Evolutionary conservation across 2,113 vertebrate species (phyloP).

Genomic region (Bufo bufo): DNA sequence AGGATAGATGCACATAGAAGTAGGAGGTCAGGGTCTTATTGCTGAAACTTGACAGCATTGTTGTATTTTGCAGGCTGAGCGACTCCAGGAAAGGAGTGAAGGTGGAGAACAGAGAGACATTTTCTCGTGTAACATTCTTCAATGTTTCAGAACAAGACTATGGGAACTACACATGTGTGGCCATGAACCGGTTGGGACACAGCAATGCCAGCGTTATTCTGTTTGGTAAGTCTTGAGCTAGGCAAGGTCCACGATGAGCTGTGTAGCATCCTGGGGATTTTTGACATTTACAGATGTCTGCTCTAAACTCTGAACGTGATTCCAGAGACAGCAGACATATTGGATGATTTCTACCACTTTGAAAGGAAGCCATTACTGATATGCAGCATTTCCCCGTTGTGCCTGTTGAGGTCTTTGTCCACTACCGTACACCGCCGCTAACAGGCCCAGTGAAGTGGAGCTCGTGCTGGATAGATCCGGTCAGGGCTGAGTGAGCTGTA

Average conservation of each 20-base stretch:
- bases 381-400: neutral
- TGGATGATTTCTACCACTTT: neutral
- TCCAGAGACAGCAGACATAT: neutral
- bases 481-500: constrained; percentile 27
- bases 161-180: constrained; percentile 95
- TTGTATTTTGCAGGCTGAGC: constrained; percentile 75
- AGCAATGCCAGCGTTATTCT: constrained; percentile 91
- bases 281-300: neutral
- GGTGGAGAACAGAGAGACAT: constrained; percentile 83
- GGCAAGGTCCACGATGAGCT: neutral
- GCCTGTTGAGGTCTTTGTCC: neutral
- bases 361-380: neutral
- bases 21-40: neutral
- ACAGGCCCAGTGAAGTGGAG: neutral
- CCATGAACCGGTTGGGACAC: constrained; percentile 90
- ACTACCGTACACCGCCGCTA: neutral
- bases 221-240: constrained; percentile 80
- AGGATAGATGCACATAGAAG: neutral
- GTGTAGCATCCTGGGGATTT: neutral
- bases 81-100: constrained; percentile 87
- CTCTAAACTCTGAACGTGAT: neutral
- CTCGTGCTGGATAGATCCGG: neutral
- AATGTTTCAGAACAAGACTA: constrained; percentile 94
- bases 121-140: constrained; percentile 91
- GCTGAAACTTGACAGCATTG: neutral